Evolutionary conservation across 2,113 vertebrate species (phyloP).

Genomic region (Acanthisitta chloris): DNA sequence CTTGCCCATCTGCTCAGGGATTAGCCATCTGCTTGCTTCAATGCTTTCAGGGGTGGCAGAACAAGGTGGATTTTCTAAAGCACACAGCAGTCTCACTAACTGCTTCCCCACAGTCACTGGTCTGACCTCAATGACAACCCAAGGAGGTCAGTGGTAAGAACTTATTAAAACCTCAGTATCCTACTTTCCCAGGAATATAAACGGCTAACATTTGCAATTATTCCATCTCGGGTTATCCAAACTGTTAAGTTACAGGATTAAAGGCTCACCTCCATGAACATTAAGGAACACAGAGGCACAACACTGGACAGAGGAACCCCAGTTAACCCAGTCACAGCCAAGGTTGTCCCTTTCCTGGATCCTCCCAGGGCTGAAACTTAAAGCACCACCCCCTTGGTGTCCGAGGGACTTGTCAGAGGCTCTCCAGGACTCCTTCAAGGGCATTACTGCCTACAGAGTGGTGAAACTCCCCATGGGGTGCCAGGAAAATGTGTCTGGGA

Average conservation of each 20-base stretch:
- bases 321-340: not conserved
- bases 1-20: constrained; percentile 18
- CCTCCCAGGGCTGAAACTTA: not conserved
- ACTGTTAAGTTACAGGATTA: not conserved
- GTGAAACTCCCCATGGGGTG: not conserved
- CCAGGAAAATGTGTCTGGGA: not conserved
- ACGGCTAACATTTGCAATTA: not conserved
- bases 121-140: not conserved
- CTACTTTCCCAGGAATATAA: not conserved
- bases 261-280: not conserved
- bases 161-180: not conserved
- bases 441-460: not conserved
- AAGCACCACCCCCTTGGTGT: not conserved
- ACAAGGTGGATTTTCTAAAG: constrained; percentile 11
- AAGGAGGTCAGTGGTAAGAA: not conserved
- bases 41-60: not conserved
- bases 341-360: not conserved
- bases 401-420: too few relatives aligned
- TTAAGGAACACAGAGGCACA: not conserved
- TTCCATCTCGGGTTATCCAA: not conserved
- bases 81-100: not conserved
- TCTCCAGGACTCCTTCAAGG: not conserved
- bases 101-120: not conserved
- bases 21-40: constrained; percentile 25
- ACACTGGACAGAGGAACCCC: not conserved